Evolutionary conservation across 2,888 invertebrate genomes (phyloP), one percentile per base, ranked within the genome.

Genomic region (Drosophila macrospina): DNA sequence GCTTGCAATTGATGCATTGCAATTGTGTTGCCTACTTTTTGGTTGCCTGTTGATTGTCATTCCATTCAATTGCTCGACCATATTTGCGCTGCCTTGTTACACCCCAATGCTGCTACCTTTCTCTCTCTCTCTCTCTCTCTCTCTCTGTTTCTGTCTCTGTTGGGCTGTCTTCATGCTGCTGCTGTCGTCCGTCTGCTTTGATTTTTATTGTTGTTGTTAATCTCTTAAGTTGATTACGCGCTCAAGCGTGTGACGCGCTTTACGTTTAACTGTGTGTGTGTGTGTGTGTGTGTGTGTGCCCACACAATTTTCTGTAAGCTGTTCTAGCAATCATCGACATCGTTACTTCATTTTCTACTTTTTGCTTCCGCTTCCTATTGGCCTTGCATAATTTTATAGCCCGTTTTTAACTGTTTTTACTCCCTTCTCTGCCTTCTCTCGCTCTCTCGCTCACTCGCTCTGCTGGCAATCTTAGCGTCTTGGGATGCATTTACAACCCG

Each of bases 1-100:
- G 11, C 16, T 28, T 16, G 41, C 41, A 34, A n/a, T 16, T 44
- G 15, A 30, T 10, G 30, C 26, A 34, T 26, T 24, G 47, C 37
- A 32, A 37, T 65, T 55, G 47, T 62, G 64, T 69, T 73, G 59
- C 61, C 73, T 67, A 70, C 68, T 69, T 80, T 67, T 56, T 20
- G 55, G 59, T 63, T 63, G 74, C 85, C 87, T 75, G 69, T 65
- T 79, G 80, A 80, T 80, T 84, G 44, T 61, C 55, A 20, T 69
- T 65, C 52, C 65, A 57, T 73, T 70, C 66, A 65, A 69, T 73
- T 77, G 62, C 66, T 36, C 48, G 8, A 30, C 50, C 41, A 44
- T 44, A 42, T 72, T 72, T 44, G 26, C 16, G n/a, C 28, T 16
- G 60, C 26, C 60, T 39, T 13, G 8, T 50, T 37, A 16, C 69